phyloP scores from a whole-genome alignment of 2,113 vertebrate species.

The Sebastes fasciatus region DNA sequence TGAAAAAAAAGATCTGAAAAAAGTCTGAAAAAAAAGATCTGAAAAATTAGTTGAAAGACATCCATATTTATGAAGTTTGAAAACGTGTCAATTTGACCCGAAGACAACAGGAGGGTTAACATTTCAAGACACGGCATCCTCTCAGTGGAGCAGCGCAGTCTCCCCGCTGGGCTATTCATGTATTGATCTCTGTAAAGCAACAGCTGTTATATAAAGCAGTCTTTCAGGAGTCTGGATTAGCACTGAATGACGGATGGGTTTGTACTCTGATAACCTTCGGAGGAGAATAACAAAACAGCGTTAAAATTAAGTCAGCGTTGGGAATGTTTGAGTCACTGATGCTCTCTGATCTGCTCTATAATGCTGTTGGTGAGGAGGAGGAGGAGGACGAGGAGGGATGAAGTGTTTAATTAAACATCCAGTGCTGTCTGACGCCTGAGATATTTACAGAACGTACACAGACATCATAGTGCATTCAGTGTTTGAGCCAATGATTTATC shows the following conservation, averaged over 20 bases:
- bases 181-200: slow-evolving; percentile 13
- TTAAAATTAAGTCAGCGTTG: slow-evolving; percentile 5
- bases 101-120: too few species aligned
- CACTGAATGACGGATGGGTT: slow-evolving; percentile 9
- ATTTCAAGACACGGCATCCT: neutral
- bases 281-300: neutral
- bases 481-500: slow-evolving; percentile 16
- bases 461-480: neutral
- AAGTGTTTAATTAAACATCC: slow-evolving; percentile 28
- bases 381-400: slow-evolving; percentile 24
- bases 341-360: slow-evolving; percentile 14
- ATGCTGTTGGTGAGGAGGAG: neutral
- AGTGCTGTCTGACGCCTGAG: neutral
- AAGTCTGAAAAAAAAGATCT: too few species aligned
- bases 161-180: slow-evolving; percentile 19
- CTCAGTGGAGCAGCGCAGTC: neutral
- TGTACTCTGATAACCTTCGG: neutral
- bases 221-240: slow-evolving; percentile 8
- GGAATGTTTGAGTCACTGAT: slow-evolving; percentile 17
- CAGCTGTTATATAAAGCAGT: slow-evolving; percentile 20
- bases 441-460: slow-evolving; percentile 16
- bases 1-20: too few species aligned
- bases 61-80: too few species aligned
- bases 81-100: too few species aligned
- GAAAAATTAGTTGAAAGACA: too few species aligned